phyloP scores from a whole-genome alignment of 2,797 vertebrate species.

The Perodicticus potto region DNA sequence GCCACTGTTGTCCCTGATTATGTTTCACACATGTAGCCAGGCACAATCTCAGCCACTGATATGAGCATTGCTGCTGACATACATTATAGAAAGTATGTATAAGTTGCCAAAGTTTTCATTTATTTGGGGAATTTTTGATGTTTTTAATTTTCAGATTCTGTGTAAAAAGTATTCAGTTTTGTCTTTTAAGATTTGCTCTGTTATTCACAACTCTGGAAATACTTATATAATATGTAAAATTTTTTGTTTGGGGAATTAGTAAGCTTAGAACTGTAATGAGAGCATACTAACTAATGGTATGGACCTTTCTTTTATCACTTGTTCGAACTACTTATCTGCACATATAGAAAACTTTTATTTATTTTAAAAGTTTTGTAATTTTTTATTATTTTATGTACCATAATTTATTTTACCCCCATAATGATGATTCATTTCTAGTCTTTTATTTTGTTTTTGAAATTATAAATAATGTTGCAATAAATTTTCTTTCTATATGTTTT shows the following conservation, averaged over 20 bases:
- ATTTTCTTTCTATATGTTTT: neutral
- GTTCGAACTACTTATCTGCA: neutral
- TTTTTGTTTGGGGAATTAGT: neutral
- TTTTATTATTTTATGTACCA: neutral
- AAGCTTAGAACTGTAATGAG: neutral
- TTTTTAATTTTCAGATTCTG: neutral
- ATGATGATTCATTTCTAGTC: neutral
- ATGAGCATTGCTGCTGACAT: neutral
- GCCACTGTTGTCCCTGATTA: neutral
- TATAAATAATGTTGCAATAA: neutral
- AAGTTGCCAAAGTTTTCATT: neutral
- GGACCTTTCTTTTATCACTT: neutral
- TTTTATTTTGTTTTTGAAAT: constrained; percentile 9
- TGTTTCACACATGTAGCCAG: neutral
- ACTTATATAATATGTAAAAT: neutral
- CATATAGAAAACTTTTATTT: neutral
- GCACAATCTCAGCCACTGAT: neutral
- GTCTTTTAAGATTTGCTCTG: neutral
- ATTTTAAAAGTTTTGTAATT: neutral
- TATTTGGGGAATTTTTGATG: neutral
- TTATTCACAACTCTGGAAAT: neutral
- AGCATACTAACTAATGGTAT: neutral
- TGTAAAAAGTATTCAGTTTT: neutral
- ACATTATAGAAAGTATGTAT: neutral
- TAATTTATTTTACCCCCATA: neutral